Conservation (phyloP, 2,797 vertebrate species). For the Toxotes lorentzi region DNA sequence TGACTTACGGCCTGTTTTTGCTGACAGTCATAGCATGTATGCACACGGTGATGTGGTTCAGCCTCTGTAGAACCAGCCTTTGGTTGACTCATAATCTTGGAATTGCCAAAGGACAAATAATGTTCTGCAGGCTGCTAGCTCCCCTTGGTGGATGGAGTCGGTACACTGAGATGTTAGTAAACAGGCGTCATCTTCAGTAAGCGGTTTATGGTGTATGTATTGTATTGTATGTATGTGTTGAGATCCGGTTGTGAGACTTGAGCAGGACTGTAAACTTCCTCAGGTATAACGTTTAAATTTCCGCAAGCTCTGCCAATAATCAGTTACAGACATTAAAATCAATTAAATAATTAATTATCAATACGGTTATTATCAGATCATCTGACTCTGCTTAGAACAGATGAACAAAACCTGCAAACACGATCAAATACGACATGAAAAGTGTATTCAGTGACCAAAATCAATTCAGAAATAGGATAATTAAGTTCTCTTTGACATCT, state of each 20-base stretch:
- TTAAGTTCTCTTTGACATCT: background rate
- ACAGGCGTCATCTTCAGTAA: background rate
- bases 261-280: background rate
- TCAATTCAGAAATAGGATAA: background rate
- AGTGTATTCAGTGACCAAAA: background rate
- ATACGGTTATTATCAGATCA: background rate
- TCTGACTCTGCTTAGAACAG: background rate
- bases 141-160: conserved; percentile 62
- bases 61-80: conserved; percentile 8
- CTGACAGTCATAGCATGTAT: background rate
- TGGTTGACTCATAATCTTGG: conserved; percentile 63
- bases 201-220: background rate
- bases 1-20: background rate
- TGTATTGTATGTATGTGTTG: no score
- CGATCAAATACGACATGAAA: background rate
- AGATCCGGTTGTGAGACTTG: background rate
- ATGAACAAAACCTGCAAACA: conserved; percentile 9
- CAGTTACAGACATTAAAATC: background rate
- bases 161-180: background rate
- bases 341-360: background rate
- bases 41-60: conserved; percentile 13
- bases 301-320: background rate
- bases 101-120: conserved; percentile 33
- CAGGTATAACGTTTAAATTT: background rate
- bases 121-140: conserved; percentile 37